phyloP scores from a whole-genome alignment of 2,888 invertebrate species.

The Cabera pusaria region DNA sequence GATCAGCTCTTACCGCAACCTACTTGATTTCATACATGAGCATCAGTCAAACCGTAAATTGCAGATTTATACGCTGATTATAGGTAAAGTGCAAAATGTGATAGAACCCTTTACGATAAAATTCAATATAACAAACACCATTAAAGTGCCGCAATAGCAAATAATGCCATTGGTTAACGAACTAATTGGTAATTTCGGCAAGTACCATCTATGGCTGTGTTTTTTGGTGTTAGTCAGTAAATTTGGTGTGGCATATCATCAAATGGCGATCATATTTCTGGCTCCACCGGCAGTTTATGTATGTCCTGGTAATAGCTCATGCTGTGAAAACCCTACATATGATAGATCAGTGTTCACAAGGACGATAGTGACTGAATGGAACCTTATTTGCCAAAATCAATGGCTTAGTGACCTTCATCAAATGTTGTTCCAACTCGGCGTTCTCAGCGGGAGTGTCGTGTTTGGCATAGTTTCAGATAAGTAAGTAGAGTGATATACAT shows the following conservation, averaged over 20 bases:
- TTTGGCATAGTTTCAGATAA: conserved; percentile 89
- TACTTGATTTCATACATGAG: too few relatives aligned
- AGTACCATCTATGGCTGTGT: conserved; percentile 74
- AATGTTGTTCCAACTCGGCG: conserved; percentile 88
- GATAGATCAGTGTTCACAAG: conserved; percentile 85
- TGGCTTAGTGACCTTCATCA: conserved; percentile 88
- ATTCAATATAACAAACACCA: too few relatives aligned
- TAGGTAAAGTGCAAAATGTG: too few relatives aligned
- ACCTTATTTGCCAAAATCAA: conserved; percentile 85
- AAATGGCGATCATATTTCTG: conserved; percentile 77
- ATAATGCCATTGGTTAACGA: conserved; percentile 59
- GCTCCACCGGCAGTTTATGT: conserved; percentile 60
- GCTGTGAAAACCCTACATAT: conserved; percentile 82
- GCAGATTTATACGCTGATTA: too few relatives aligned
- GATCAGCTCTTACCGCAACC: too few relatives aligned
- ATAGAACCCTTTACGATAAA: too few relatives aligned
- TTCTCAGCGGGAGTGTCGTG: conserved; percentile 86
- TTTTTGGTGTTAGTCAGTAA: conserved; percentile 66
- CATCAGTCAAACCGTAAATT: too few relatives aligned
- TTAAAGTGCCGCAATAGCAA: too few relatives aligned
- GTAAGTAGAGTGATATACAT: too few relatives aligned
- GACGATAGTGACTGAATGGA: conserved; percentile 89
- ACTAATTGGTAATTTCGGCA: conserved; percentile 74
- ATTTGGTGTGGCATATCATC: conserved; percentile 78
- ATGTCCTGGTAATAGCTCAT: conserved; percentile 44